These are phyloP conservation scores for Cerastis rubricosa DNA, from an alignment of 2,888 invertebrate species.

Conservation along the genomic window DNA sequence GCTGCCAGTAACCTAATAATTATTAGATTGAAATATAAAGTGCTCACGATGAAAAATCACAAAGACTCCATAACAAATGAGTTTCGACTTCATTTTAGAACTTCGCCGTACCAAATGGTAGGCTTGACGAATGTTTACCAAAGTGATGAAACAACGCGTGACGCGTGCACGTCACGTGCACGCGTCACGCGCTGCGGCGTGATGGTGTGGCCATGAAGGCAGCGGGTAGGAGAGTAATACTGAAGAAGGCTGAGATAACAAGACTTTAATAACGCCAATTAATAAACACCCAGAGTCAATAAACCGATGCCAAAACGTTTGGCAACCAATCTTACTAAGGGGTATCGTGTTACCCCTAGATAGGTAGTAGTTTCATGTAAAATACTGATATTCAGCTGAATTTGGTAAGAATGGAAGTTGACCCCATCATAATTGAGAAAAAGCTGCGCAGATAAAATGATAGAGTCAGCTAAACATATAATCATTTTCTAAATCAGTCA, in stretches of 20 bases:
- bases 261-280: neutral
- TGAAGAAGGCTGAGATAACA: neutral
- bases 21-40: neutral
- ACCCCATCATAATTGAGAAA: neutral
- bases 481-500: too few relatives aligned
- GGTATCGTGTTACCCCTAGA: neutral
- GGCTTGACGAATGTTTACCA: conserved; percentile 45
- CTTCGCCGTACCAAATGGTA: conserved; percentile 15
- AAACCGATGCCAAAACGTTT: neutral
- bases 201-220: conserved; percentile 28
- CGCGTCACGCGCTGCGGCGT: conserved; percentile 37
- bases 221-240: neutral
- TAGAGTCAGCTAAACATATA: too few relatives aligned
- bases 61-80: neutral
- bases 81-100: conserved; percentile 40
- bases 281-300: neutral
- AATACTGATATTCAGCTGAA: neutral
- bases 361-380: neutral
- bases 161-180: conserved; percentile 59
- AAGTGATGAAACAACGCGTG: conserved; percentile 47
- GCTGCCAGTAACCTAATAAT: neutral
- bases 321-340: neutral
- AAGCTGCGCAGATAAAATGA: neutral
- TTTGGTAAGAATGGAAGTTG: neutral
- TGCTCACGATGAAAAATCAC: neutral